Evolutionary conservation across 2,888 invertebrate genomes (phyloP), one percentile per base, ranked within the genome.

Genomic region (Listrodromus nycthemerus): DNA sequence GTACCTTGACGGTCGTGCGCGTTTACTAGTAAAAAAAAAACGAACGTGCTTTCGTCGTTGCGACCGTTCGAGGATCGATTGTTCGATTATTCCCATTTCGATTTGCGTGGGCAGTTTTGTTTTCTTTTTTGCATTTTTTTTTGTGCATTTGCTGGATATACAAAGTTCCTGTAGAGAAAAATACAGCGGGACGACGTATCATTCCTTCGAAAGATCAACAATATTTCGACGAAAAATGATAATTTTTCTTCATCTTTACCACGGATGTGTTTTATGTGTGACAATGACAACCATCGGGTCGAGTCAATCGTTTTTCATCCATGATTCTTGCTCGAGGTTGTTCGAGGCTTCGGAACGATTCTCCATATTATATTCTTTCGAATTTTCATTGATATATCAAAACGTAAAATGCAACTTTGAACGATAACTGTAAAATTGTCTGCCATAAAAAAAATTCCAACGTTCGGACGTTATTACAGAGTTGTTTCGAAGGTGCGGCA

Each of bases 311-410:
- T 55, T 55, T 52, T 55, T 67, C 61, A 37, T 80, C 16, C 55
- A 30, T 33, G 33, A 33, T 33, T 19, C 30, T 58, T 7, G 1
- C 24, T 2, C 63, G 65, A 65, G 19, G 61, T n/a, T 13, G 13
- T 21, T 65, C 50, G 65, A 65, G 16, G 63, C 16, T 67, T 71
- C 27, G 71, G 48, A 58, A 69, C 69, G 48, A 52, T 61, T 66
- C 13, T 77, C 16, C 45, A 71, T 24, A 70, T 58, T 19, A 16
- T 58, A 50, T 45, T 65, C 33, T 81, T 78, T 66, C 52, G n/a
- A 58, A 55, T 21, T 50, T 73, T 74, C 58, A 67, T 75, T 45
- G 69, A 50, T 69, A 24, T 63, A 70, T 41, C 33, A 16, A 37
- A 27, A 55, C 30, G 16, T 41, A 27, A 24, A 78, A 27, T 27